A percentile compares a stretch with the other conserved stretches of the same genome.
Evolutionary conservation across 35 echinoderm and acorn worm species (phyloP).

Genomic region (Apostichopus japonicus): DNA sequence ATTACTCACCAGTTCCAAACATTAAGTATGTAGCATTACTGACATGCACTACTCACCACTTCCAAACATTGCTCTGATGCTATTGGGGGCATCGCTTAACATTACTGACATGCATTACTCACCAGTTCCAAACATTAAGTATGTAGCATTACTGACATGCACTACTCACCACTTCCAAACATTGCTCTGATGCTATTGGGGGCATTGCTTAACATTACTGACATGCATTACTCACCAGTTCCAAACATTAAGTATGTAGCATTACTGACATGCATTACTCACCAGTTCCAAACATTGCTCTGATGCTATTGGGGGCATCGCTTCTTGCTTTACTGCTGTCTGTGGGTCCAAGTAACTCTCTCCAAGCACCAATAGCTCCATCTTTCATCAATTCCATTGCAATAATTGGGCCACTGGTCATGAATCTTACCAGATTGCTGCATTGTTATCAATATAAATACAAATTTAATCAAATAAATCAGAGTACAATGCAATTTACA

Average conservation of each 20-base stretch:
- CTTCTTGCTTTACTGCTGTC: conserved; percentile 86
- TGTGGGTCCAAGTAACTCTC: conserved; percentile 79
- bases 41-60: conserved; percentile 56
- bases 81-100: no score
- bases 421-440: conserved; percentile 86
- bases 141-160: neutral
- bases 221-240: no score
- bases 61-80: conserved; percentile 83
- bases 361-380: conserved; percentile 66
- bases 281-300: conserved; percentile 97
- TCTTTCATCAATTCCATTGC: conserved; percentile 81
- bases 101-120: no score
- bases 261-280: neutral
- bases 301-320: conserved; percentile 88
- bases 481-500: neutral
- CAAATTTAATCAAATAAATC: neutral
- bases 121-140: no score
- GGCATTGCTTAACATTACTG: no score
- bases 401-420: conserved; percentile 89
- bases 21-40: neutral
- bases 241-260: neutral
- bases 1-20: no score
- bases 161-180: conserved; percentile 85
- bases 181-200: no score
- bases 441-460: neutral